Conservation (phyloP, 2,113 vertebrate species). For the Plestiodon gilberti region DNA sequence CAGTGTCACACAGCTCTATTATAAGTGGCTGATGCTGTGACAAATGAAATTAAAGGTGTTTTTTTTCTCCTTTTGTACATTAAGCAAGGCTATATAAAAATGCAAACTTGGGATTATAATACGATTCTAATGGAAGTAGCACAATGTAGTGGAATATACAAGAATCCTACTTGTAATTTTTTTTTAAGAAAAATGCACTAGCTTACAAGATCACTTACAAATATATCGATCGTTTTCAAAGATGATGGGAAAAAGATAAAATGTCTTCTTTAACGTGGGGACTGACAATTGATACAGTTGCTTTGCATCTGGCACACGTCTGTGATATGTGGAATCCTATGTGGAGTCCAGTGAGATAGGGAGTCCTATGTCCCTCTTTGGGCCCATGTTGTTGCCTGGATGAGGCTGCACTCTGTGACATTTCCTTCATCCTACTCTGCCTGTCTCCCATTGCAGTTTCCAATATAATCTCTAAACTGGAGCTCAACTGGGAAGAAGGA, state of each 20-base stretch:
- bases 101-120: conserved; percentile 4
- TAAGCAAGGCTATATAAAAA: conserved; percentile 20
- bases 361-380: neutral
- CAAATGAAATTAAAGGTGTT: conserved; percentile 51
- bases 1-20: conserved; percentile 2
- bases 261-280: neutral
- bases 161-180: neutral
- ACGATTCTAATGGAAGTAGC: conserved; percentile 15
- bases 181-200: neutral
- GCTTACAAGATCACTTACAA: conserved; percentile 40
- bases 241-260: neutral
- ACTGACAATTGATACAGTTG: neutral
- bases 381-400: neutral
- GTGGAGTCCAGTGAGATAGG: neutral
- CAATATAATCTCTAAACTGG: neutral
- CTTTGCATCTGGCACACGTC: neutral
- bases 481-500: neutral
- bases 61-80: conserved; percentile 26
- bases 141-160: conserved; percentile 3
- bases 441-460: neutral
- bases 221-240: conserved; percentile 33
- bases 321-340: neutral
- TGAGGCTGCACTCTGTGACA: neutral
- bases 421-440: neutral
- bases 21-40: conserved; percentile 26